These are phyloP conservation scores for Prionailurus bengalensis DNA, from an alignment of 2,113 vertebrate genomes.

Conservation along the genomic window DNA sequence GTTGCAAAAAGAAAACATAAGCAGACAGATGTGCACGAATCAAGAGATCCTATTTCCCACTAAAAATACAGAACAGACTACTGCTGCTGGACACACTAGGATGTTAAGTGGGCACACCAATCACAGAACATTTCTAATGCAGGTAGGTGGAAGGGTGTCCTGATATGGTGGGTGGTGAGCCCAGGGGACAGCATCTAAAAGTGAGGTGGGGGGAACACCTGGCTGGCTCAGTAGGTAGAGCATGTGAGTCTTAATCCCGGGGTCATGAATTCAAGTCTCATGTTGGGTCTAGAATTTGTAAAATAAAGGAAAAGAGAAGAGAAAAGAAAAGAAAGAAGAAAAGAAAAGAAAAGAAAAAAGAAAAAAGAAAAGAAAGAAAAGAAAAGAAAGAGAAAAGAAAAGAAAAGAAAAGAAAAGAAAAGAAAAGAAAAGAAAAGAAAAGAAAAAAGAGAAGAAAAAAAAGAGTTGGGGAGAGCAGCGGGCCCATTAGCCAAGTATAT, in stretches of 20 bases:
- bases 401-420: not conserved
- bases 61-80: not conserved
- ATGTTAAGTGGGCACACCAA: not conserved
- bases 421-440: not conserved
- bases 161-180: not conserved
- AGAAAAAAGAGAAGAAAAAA: not conserved
- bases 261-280: not conserved
- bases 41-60: not conserved
- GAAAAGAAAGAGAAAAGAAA: not conserved
- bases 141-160: not conserved
- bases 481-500: not conserved
- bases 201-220: not conserved
- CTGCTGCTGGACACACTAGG: not conserved
- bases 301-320: not conserved
- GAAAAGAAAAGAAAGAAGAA: not conserved
- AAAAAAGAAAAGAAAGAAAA: not conserved
- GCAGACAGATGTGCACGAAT: not conserved
- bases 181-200: not conserved
- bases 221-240: not conserved
- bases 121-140: not conserved
- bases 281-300: not conserved
- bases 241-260: not conserved
- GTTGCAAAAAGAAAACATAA: not conserved
- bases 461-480: not conserved
- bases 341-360: not conserved